phyloP scores from a whole-genome alignment of 2,797 vertebrate genomes.

The Argyrosomus regius region DNA sequence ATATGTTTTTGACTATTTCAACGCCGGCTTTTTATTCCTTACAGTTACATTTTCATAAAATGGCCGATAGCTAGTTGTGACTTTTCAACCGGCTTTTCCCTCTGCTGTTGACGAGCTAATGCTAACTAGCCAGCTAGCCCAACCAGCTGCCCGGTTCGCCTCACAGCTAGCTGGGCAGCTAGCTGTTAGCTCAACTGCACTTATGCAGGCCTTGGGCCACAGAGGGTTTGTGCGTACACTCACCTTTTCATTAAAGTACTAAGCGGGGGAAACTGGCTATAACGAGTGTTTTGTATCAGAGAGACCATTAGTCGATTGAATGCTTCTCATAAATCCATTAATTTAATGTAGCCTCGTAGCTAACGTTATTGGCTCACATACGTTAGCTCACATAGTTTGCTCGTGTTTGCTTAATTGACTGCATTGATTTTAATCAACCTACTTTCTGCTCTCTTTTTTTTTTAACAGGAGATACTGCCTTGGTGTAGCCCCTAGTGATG shows the following conservation, averaged over 20 bases:
- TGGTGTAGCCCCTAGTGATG: slow-evolving; percentile 84
- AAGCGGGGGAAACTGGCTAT: slow-evolving; percentile 15
- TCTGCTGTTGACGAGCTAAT: slow-evolving; percentile 72
- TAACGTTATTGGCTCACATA: slow-evolving; percentile 34
- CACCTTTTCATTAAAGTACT: slow-evolving; percentile 45
- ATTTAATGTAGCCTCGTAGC: slow-evolving; percentile 15
- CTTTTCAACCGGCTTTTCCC: slow-evolving; percentile 83
- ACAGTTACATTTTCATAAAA: background rate
- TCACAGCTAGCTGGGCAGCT: slow-evolving; percentile 39
- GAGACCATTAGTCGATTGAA: background rate
- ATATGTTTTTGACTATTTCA: background rate
- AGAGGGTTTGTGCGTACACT: slow-evolving; percentile 49
- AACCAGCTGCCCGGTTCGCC: slow-evolving; percentile 53
- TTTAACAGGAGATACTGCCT: slow-evolving; percentile 72
- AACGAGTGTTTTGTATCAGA: background rate
- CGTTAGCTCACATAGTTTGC: slow-evolving; percentile 60
- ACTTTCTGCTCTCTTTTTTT: slow-evolving; percentile 54
- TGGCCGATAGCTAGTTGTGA: slow-evolving; percentile 58
- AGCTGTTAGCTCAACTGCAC: slow-evolving; percentile 62
- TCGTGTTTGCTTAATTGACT: slow-evolving; percentile 72
- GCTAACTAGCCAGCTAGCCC: slow-evolving; percentile 65
- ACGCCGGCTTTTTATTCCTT: background rate
- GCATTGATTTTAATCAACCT: slow-evolving; percentile 76
- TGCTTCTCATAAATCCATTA: background rate
- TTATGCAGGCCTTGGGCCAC: slow-evolving; percentile 71